These are phyloP conservation scores for Drosophila vallismaia DNA, from an alignment of 2,888 invertebrate species.

Conservation along the genomic window DNA sequence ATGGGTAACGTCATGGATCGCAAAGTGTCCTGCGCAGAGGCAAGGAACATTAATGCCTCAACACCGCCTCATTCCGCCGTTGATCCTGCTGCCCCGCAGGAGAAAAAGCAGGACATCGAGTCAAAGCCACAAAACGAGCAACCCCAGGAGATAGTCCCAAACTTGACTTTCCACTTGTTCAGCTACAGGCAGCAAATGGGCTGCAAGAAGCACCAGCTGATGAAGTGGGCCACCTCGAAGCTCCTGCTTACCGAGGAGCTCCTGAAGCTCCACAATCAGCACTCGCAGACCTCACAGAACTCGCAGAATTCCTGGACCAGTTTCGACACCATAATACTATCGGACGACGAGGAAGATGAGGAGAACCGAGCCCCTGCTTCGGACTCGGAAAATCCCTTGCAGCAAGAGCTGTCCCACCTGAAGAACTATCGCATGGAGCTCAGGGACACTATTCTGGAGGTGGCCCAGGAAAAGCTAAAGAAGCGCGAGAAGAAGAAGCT, in stretches of 20 bases:
- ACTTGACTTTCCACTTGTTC: conserved; percentile 61
- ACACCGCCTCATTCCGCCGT: not conserved
- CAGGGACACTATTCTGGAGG: conserved; percentile 47
- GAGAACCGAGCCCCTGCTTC: conserved; percentile 47
- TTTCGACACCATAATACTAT: conserved; percentile 35
- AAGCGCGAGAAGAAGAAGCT: conserved; percentile 56
- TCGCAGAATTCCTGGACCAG: conserved; percentile 49
- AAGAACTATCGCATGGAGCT: conserved; percentile 62
- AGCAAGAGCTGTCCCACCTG: conserved; percentile 53
- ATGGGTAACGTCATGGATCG: conserved; percentile 57
- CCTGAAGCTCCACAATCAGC: conserved; percentile 51
- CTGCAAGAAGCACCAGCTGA: conserved; percentile 54
- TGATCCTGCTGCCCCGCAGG: not conserved
- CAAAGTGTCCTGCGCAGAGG: conserved; percentile 37
- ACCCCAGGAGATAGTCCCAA: conserved; percentile 24
- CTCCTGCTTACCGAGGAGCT: conserved; percentile 73
- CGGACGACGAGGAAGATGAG: conserved; percentile 50
- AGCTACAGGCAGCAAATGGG: conserved; percentile 67
- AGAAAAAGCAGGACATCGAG: not conserved
- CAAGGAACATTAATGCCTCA: conserved; percentile 16
- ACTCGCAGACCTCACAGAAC: conserved; percentile 1
- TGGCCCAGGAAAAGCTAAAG: conserved; percentile 62
- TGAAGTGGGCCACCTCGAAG: conserved; percentile 72
- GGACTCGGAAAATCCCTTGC: conserved; percentile 6
- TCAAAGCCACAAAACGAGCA: conserved; percentile 3